phyloP scores from a whole-genome alignment of 2,797 vertebrate species.

The Parambassis ranga region DNA sequence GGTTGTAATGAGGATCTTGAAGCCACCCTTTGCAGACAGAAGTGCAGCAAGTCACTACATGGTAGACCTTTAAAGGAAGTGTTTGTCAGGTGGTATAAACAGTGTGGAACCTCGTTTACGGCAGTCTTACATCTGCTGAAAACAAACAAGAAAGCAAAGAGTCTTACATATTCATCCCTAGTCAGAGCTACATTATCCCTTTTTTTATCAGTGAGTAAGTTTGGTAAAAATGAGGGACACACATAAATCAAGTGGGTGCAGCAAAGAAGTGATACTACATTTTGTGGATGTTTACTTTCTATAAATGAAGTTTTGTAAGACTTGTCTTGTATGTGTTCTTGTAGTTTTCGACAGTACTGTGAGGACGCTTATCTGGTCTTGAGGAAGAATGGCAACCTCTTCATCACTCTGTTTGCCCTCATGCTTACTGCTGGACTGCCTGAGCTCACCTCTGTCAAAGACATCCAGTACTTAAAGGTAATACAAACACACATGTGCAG shows the following conservation, averaged over 20 bases:
- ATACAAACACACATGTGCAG: neutral
- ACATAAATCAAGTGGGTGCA: too few relatives aligned
- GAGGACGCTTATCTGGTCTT: conserved; percentile 95
- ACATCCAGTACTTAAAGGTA: conserved; percentile 99
- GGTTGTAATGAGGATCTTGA: too few relatives aligned
- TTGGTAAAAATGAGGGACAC: too few relatives aligned
- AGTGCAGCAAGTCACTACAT: neutral
- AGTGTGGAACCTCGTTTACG: neutral
- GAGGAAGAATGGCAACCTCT: conserved; percentile 94
- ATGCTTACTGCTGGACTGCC: conserved; percentile 98
- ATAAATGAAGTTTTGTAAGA: too few relatives aligned
- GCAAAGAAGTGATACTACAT: too few relatives aligned
- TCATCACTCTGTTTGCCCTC: conserved; percentile 98
- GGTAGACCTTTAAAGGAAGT: neutral
- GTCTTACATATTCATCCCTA: neutral
- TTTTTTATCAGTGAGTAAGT: too few relatives aligned
- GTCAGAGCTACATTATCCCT: too few relatives aligned
- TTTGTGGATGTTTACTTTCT: too few relatives aligned
- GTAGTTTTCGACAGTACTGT: conserved; percentile 95
- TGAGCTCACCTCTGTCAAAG: conserved; percentile 95
- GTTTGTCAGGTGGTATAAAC: neutral
- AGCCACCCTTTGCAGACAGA: neutral
- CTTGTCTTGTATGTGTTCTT: neutral
- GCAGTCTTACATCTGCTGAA: neutral
- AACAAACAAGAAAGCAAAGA: neutral